Percentiles rank a stretch among this genome's conserved stretches.
These are phyloP conservation scores for Halichoeres trimaculatus DNA, from an alignment of 2,113 vertebrate genomes.

Conservation along the genomic window DNA sequence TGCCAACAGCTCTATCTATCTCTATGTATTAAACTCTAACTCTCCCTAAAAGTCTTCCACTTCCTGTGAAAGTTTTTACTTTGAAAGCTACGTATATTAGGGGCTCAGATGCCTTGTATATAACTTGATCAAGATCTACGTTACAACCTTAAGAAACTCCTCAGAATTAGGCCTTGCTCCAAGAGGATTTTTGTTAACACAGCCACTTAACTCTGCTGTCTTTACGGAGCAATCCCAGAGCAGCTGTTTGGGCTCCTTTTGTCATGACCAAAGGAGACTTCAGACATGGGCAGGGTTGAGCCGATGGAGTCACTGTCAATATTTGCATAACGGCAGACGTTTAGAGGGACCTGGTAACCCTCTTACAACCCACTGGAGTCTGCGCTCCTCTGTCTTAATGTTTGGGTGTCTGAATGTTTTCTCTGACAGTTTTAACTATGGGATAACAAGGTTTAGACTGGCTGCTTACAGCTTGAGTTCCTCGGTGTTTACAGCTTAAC, in stretches of 20 bases:
- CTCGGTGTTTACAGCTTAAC: slow-evolving; percentile 53
- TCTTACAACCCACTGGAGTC: slow-evolving; percentile 16
- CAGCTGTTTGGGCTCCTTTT: slow-evolving; percentile 48
- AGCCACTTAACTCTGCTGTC: slow-evolving; percentile 19
- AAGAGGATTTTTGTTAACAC: no score
- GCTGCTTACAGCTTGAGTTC: slow-evolving; percentile 22
- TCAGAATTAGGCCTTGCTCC: no score
- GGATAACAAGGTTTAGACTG: slow-evolving; percentile 51
- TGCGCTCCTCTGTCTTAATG: slow-evolving; percentile 27
- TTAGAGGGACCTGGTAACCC: slow-evolving; percentile 65
- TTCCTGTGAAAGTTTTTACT: no score
- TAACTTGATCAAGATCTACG: no score
- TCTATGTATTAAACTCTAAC: no score
- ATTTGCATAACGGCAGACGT: slow-evolving; percentile 69
- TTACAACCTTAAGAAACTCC: no score
- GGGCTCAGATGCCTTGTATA: no score
- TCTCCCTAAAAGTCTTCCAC: no score
- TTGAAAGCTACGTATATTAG: no score
- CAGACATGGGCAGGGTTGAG: slow-evolving; percentile 45
- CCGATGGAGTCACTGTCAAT: slow-evolving; percentile 70
- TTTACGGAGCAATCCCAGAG: slow-evolving; percentile 27
- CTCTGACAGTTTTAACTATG: slow-evolving; percentile 45
- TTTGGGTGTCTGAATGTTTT: slow-evolving; percentile 40
- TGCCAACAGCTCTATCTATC: no score
- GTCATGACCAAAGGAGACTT: slow-evolving; percentile 39